phyloP scores from a whole-genome alignment of 2,113 vertebrate species.

The Trematomus loennbergii region DNA sequence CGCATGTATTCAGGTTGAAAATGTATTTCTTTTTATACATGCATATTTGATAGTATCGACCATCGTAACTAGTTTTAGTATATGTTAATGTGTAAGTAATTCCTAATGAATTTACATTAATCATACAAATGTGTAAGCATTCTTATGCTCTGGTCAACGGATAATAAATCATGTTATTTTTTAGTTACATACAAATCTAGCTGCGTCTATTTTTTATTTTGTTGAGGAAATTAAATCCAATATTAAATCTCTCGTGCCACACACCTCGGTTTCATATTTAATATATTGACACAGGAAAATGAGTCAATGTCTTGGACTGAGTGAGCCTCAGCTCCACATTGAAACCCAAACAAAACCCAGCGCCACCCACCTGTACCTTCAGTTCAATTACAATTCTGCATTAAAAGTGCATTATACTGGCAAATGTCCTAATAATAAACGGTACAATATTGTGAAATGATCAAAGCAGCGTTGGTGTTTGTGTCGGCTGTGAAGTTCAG shows the following conservation, averaged over 20 bases:
- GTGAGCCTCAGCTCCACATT: constrained; percentile 8
- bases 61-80: neutral
- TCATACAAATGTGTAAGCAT: neutral
- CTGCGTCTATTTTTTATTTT: neutral
- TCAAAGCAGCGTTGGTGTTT: constrained; percentile 49
- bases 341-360: constrained; percentile 54
- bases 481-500: constrained; percentile 56
- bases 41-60: neutral
- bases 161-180: neutral
- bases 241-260: neutral
- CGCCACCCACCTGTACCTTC: constrained; percentile 51
- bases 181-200: neutral
- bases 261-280: neutral
- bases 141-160: neutral
- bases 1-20: neutral
- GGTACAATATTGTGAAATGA: constrained; percentile 65
- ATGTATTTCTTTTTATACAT: no score
- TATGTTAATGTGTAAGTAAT: neutral
- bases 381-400: constrained; percentile 59
- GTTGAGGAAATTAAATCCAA: neutral
- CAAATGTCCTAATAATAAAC: constrained; percentile 47
- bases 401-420: constrained; percentile 40
- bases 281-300: neutral
- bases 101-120: neutral
- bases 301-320: neutral